A percentile compares a stretch with the other conserved stretches of the same genome.
Conservation (phyloP, 2,797 vertebrate species). For the Gymnoscopelus braueri region DNA sequence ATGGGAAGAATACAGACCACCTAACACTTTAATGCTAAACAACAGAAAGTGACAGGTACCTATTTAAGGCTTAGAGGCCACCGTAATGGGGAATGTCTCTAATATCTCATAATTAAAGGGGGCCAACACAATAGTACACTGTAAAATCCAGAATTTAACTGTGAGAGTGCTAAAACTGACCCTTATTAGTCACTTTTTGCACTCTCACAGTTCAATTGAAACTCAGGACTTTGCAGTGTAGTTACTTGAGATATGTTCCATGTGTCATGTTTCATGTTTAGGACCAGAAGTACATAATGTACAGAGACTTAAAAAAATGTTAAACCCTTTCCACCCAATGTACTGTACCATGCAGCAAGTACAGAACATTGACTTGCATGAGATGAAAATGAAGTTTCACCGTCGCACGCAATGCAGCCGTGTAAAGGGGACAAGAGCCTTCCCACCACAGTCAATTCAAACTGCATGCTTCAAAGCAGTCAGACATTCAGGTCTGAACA, state of each 20-base stretch:
- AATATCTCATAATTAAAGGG: not conserved
- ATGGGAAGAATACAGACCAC: conserved; percentile 15
- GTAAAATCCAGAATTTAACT: not conserved
- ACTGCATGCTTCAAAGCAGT: conserved; percentile 2
- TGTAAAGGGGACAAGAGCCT: conserved; percentile 3
- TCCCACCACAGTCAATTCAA: conserved; percentile 8
- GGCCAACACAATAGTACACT: not conserved
- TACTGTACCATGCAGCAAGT: conserved; percentile 26
- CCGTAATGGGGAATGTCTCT: not conserved
- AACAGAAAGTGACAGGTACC: not conserved
- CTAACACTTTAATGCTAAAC: conserved; percentile 8
- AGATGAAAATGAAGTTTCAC: conserved; percentile 29
- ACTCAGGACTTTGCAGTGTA: not conserved
- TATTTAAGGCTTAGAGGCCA: conserved; percentile 2
- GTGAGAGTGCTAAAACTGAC: no score
- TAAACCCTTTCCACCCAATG: conserved; percentile 19
- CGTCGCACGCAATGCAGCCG: conserved; percentile 18
- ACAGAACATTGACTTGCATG: conserved; percentile 47
- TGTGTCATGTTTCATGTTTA: not conserved
- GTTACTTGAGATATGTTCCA: not conserved
- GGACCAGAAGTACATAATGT: not conserved
- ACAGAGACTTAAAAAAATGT: not conserved
- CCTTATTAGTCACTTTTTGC: no score
- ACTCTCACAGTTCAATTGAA: not conserved
- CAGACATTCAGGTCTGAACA: not conserved